phyloP scores from a whole-genome alignment of 1,140 invertebrate species.

The Phthorimaea operculella region DNA sequence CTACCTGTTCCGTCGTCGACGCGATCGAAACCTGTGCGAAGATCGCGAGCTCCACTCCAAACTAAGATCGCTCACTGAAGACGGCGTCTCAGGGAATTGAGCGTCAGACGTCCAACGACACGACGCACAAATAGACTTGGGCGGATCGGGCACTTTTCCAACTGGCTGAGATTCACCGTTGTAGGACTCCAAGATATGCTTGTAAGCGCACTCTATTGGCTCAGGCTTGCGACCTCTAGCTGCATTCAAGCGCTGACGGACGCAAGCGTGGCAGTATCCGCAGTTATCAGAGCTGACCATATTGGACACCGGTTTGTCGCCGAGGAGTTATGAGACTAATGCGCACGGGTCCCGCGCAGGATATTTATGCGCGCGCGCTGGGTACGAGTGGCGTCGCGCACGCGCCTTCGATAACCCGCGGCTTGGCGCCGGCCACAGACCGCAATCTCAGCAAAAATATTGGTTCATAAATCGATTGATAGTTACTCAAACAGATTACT shows the following conservation, averaged over 20 bases:
- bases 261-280: slow-evolving; percentile 58
- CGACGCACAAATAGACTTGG: slow-evolving; percentile 42
- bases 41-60: slow-evolving; percentile 56
- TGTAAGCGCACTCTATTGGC: slow-evolving; percentile 54
- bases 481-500: neutral
- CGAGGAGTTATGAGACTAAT: slow-evolving; percentile 40
- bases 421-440: slow-evolving; percentile 13
- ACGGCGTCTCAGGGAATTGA: slow-evolving; percentile 59
- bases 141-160: slow-evolving; percentile 33
- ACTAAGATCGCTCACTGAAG: slow-evolving; percentile 53
- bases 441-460: neutral
- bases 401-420: slow-evolving; percentile 56
- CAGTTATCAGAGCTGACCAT: slow-evolving; percentile 56
- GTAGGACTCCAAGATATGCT: slow-evolving; percentile 58
- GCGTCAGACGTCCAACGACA: slow-evolving; percentile 61
- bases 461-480: neutral
- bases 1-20: slow-evolving; percentile 55
- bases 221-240: slow-evolving; percentile 52
- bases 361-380: slow-evolving; percentile 46
- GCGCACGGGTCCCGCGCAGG: slow-evolving; percentile 22
- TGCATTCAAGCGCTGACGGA: slow-evolving; percentile 46
- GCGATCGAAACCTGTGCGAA: slow-evolving; percentile 38
- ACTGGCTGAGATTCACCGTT: slow-evolving; percentile 16
- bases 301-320: slow-evolving; percentile 22
- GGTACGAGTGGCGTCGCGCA: slow-evolving; percentile 41